phyloP scores from a whole-genome alignment of 2,113 vertebrate species.

The Axis porcinus region DNA sequence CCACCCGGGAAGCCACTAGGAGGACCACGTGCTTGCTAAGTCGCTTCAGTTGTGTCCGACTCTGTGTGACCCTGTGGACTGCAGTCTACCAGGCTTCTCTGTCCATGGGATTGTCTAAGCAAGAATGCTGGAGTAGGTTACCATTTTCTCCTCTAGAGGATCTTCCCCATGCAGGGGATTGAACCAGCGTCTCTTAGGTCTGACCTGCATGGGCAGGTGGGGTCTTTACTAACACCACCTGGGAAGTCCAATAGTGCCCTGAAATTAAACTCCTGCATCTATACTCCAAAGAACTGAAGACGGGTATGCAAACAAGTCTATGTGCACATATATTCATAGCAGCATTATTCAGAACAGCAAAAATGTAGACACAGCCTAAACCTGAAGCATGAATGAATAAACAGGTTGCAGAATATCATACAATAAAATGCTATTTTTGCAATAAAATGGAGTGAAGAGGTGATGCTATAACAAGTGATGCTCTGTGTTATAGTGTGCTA shows the following conservation, averaged over 20 bases:
- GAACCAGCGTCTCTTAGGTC: background rate
- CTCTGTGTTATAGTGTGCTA: background rate
- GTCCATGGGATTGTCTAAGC: background rate
- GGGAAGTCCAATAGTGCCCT: background rate
- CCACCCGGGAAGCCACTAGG: background rate
- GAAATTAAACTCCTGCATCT: background rate
- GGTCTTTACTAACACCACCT: background rate
- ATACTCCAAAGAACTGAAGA: background rate
- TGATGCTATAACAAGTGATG: background rate
- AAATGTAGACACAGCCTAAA: background rate
- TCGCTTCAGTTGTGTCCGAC: background rate
- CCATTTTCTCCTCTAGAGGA: background rate
- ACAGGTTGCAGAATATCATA: background rate
- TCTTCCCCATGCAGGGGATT: rapidly evolving
- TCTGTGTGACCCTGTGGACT: background rate
- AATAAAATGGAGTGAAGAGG: background rate
- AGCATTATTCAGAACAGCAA: background rate
- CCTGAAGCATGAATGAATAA: background rate
- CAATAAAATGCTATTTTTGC: background rate
- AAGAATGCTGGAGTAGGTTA: background rate
- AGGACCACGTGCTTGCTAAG: background rate
- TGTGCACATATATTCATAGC: background rate
- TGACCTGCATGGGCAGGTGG: background rate
- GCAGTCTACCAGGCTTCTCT: background rate
- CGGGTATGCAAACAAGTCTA: background rate